phyloP scores from a whole-genome alignment of 2,797 vertebrate species.

The Lycodopsis pacificus region DNA sequence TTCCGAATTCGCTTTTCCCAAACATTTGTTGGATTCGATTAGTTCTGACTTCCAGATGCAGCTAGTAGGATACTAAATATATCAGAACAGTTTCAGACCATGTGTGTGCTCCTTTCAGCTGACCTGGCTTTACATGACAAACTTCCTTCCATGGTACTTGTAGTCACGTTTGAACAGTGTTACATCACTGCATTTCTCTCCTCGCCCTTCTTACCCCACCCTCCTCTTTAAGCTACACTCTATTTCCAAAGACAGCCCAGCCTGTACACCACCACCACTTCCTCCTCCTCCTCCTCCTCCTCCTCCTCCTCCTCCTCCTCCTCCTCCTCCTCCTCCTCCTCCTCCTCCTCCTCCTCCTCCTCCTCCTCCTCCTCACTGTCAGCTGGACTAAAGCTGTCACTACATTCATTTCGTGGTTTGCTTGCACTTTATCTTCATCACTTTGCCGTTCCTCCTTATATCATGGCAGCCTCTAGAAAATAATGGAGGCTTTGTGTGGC shows the following conservation, averaged over 20 bases:
- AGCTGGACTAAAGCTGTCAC: constrained; percentile 20
- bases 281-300: background rate
- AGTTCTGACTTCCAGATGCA: too few relatives aligned
- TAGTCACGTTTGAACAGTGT: constrained; percentile 10
- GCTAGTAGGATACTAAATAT: background rate
- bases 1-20: too few relatives aligned
- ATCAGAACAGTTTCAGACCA: background rate
- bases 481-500: constrained; percentile 65
- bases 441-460: constrained; percentile 9
- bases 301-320: background rate
- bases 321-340: background rate
- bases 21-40: too few relatives aligned
- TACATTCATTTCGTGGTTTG: constrained; percentile 14
- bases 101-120: constrained; percentile 4
- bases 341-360: background rate
- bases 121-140: constrained; percentile 13
- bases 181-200: constrained; percentile 45
- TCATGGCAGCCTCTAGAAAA: constrained; percentile 45
- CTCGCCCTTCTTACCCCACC: constrained; percentile 36
- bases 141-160: constrained; percentile 15
- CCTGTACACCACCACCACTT: background rate
- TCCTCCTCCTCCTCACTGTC: background rate
- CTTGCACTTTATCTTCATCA: constrained; percentile 27
- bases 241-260: constrained; percentile 9
- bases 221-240: constrained; percentile 20